Base-by-base conservation (phyloP, 2,797 vertebrate genomes). In the Columba guinea region DNA sequence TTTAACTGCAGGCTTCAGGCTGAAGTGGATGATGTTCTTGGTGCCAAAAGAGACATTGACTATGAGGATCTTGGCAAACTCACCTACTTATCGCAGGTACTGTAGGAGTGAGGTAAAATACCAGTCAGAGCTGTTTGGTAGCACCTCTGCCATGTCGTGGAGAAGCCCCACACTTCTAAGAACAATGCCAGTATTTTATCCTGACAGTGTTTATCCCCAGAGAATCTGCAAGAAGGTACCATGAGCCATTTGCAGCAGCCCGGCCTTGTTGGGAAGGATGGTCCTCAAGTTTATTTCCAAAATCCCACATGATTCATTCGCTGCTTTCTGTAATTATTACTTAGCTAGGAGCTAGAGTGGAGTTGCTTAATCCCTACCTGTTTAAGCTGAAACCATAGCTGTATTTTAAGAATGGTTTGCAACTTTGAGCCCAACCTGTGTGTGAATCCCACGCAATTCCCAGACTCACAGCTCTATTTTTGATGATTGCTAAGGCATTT, bases 21-120 rank as follows among this genome's bases (percentile, higher is more conserved):
- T 0, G 99, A 99, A 96, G 98, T 99, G 92, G 99, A 99, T 51
- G 98, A 99, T 20, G 98, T 99, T 52, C 96, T 99, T n/a, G 99
- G 99, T 60, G 97, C 98, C 90, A 99, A 98, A 97, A 97, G 92
- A 85, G 98, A 99, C 5, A 98, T 99, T 75, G 97, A 96, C 87
- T 98, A 98, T 46, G 98, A 99, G 22, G 98, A 99, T 95, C 98
- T 99, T 85, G 98, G 98, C 74, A 97, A 98, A 59, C 94, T 99
- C 73, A 96, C 96, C 60, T 99, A 99, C 90, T 98, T 99, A 69
- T 98, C 98, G 0, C 99, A 99, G 99, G 99, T 99, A 97, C 27
- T 81, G 52, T 48, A 63, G 55, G 34, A 84, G 39, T 55, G 34
- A 79, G 44, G 55, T 59, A 55, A 87, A 79, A 77, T 28, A 34